Evolutionary conservation across 92 coral and sea anemone genomes (phyloP).

Genomic region (Scolanthus callimorphus): DNA sequence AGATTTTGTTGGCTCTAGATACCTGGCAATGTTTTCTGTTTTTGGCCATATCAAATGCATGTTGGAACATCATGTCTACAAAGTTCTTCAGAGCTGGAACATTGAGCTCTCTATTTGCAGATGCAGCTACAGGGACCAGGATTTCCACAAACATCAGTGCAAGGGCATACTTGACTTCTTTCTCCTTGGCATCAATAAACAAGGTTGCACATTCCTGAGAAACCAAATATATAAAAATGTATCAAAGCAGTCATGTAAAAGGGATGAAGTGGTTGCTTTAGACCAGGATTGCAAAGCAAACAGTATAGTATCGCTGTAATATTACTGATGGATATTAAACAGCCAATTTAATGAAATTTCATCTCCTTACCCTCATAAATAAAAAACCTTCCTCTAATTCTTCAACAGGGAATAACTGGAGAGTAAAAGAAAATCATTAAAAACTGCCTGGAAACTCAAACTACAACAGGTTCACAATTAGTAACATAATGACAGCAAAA

Average conservation of each 20-base stretch:
- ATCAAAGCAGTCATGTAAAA: no score
- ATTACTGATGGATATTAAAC: no score
- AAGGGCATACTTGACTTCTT: slow-evolving; percentile 94
- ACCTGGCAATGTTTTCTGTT: slow-evolving; percentile 89
- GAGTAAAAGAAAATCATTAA: not conserved
- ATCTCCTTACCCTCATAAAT: slow-evolving; percentile 90
- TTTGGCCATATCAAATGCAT: slow-evolving; percentile 83
- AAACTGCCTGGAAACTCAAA: no score
- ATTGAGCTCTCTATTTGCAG: slow-evolving; percentile 95
- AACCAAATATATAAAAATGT: no score
- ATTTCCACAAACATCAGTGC: slow-evolving; percentile 97
- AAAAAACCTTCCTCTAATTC: slow-evolving; percentile 92
- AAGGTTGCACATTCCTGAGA: slow-evolving; percentile 91
- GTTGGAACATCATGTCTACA: slow-evolving; percentile 94
- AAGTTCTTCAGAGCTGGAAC: slow-evolving; percentile 96
- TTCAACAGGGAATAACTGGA: slow-evolving; percentile 91
- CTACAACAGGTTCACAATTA: no score
- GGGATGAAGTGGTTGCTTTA: no score
- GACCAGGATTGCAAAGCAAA: no score
- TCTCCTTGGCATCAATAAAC: slow-evolving; percentile 92
- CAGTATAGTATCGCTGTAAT: no score
- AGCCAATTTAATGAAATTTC: no score
- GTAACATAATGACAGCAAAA: no score
- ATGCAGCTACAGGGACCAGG: slow-evolving; percentile 98
- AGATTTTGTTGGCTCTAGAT: no score